Base-by-base conservation (phyloP, 2,797 vertebrate species). In the Huso huso region DNA sequence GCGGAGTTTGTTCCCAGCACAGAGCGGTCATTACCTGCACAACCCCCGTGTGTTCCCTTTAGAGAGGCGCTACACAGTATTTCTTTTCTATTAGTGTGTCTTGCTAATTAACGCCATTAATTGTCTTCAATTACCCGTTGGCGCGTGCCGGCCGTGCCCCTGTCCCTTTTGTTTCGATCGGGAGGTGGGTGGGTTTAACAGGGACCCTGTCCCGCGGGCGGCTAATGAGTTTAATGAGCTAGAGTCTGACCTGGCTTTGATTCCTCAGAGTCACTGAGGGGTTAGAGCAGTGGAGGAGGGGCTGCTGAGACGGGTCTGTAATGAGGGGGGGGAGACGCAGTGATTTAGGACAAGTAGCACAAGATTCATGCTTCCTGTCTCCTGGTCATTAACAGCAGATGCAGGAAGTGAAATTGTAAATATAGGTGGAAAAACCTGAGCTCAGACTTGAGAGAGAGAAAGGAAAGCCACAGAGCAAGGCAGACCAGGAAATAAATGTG, bases 341-440 rank as follows among this genome's bases (percentile, higher is more conserved):
- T n/a, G 49, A 15, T 49, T 63, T 50, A 63, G 62, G 74, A 74
- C 74, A 77, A 78, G 77, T 82, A 83, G 82, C 79, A 71, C 81
- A 84, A 77, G 78, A 78, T 18, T 18, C 15, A 18, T 18, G 15
- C 15, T 18, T 82, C 77, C 51, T 77, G 78, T 74, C 75, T 82
- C 81, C 77, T 80, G 77, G 82, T 85, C 83, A 81, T 83, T 83
- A 85, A 83, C 80, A 76, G 77, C 72, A 49, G 61, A 84, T 78
- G 75, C 63, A 2, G 70, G 73, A 73, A 81, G 77, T 81, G 77
- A 81, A 80, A 59, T 70, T 37, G 23, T 37, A 37, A 37, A 37
- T 37, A 37, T 37, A 37, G 23, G 4, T 37, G 23, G 23, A 4
- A 37, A 37, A 37, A 37, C 23, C 23, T 37, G 2, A 37, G 23